These are phyloP conservation scores for Yponomeuta sedellus DNA, from an alignment of 2,888 invertebrate genomes.

Conservation along the genomic window DNA sequence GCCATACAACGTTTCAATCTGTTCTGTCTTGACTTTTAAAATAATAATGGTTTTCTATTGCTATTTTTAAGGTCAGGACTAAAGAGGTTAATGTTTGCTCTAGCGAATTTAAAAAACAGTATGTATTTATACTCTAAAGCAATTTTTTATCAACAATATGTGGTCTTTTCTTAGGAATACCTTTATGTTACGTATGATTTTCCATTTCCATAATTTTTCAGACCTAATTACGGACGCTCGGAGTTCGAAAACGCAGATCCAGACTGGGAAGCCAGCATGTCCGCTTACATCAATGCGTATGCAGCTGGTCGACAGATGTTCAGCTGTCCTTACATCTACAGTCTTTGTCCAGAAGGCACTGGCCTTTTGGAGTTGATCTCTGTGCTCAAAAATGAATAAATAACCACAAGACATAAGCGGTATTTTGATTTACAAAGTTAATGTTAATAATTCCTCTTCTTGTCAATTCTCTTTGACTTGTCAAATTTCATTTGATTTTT, in stretches of 20 bases:
- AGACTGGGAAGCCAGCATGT: conserved; percentile 44
- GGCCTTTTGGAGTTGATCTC: conserved; percentile 79
- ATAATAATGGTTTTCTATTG: too few species aligned
- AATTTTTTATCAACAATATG: too few species aligned
- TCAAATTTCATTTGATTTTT: neutral
- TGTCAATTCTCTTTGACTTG: neutral
- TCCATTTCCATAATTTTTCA: conserved; percentile 39
- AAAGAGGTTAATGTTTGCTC: too few species aligned
- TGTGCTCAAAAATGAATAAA: conserved; percentile 45
- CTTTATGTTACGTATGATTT: neutral
- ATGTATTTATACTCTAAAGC: neutral
- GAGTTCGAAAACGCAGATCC: conserved; percentile 61
- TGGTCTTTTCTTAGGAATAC: too few species aligned
- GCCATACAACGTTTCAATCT: too few species aligned
- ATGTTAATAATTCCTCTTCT: neutral
- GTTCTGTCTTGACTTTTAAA: too few species aligned
- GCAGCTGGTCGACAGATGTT: conserved; percentile 79
- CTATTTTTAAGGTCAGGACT: too few species aligned
- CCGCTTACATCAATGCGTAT: conserved; percentile 78
- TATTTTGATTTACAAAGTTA: neutral
- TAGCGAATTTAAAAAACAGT: too few species aligned
- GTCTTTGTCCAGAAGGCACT: conserved; percentile 76
- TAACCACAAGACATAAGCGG: neutral
- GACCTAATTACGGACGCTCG: conserved; percentile 74
- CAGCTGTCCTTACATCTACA: conserved; percentile 78